Evolutionary conservation across 1,140 invertebrate species (phyloP), one percentile per base, ranked within the genome.

Genomic region (Lucilia cuprina): DNA sequence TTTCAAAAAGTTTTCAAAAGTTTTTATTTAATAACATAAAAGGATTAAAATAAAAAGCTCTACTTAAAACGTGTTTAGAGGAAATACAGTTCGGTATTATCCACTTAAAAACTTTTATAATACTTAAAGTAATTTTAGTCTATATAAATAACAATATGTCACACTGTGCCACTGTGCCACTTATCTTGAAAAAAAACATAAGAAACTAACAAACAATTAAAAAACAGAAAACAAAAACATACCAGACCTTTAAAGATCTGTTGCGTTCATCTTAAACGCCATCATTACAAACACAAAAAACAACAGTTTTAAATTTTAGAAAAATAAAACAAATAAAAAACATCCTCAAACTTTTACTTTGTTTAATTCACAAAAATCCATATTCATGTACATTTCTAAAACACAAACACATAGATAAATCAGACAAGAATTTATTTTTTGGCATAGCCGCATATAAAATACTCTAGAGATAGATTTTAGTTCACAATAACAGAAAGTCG

Each of bases 211-310:
- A n/a, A 60, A 70, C n/a, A 21, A 70, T 21, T n/a, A 60, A n/a
- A 60, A 60, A 60, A 60, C 14, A 7, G n/a, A 60, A 17, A 60
- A 60, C 55, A 70, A 25, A 19, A 70, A 70, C 65, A 70, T 70
- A 70, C 65, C n/a, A 70, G 19, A 70, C 65, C 19, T 70, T 70
- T 70, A 12, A 5, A 70, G 19, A 70, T 70, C 65, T 70, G 21
- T 21, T 70, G 65, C n/a, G 65, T 70, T 70, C 65, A 70, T 70
- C 65, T 70, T 70, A 70, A 70, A 70, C 65, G 65, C 65, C 65
- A 70, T 70, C 65, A 70, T 70, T 70, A 70, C 65, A 21, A 70
- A 70, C 4, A n/a, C 65, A 19, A 70, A 70, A 41, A 60, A 60
- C 55, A 60, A 12, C 13, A 60, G 55, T 60, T 60, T 60, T 60